Base-by-base conservation (phyloP, 2,888 invertebrate genomes). In the Oligia strigilis region DNA sequence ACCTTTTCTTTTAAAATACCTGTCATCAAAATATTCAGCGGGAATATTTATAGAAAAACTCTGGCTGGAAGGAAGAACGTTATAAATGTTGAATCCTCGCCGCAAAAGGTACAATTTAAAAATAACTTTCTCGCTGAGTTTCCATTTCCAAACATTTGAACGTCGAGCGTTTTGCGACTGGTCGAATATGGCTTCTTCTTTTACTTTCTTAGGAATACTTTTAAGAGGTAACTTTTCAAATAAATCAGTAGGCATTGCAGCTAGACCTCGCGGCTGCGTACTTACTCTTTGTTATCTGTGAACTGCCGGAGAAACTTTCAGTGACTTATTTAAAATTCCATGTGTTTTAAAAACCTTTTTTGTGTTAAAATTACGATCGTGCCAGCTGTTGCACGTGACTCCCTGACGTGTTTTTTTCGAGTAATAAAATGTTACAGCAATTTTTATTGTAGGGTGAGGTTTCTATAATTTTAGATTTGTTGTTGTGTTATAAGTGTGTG, bases 191-290 rank as follows among this genome's bases (percentile, higher is more conserved):
- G 92, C 92, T 91, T 91, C 93, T 92, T 91, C 85, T 83, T 86
- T 78, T 86, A 86, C 84, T 86, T 88, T 89, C 91, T 91, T 90
- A 88, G 85, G 83, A 85, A 91, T 90, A 93, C 91, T 93, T 94
- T 93, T 91, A 92, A 92, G 92, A 92, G 91, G 92, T 91, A 95
- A 95, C 94, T 95, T 95, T 95, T 93, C 94, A 94, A 93, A 96
- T 95, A 95, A 95, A 96, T 95, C 95, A 95, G 94, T 93, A 93
- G 93, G 93, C 93, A 93, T 91, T 93, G 93, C 94, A 93, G 91
- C 90, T 84, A 87, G 88, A 92, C 87, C 90, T 91, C 88, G 90
- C 87, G 89, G 89, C 89, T 91, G 89, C 90, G 89, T 90, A 92
- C 91, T 91, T 91, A 93, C 91, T 93, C 93, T 93, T 92, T 93